Conservation (phyloP, 92 coral and sea anemone genomes). For the Epizoanthus illoricatus region DNA sequence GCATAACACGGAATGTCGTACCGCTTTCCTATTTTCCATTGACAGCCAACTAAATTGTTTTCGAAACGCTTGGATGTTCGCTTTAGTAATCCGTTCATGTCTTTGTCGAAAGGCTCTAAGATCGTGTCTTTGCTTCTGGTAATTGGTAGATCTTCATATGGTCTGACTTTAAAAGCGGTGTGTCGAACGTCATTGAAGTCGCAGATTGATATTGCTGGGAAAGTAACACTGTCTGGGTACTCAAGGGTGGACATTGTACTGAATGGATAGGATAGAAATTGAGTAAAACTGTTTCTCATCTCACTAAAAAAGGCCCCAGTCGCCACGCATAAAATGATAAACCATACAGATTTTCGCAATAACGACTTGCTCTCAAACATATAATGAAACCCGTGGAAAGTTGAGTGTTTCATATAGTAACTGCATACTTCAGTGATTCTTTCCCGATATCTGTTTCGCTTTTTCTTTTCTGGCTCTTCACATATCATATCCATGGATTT, state of each 20-base stretch:
- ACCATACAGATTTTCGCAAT: constrained; percentile 67
- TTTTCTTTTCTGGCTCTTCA: constrained; percentile 11
- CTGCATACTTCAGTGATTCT: constrained; percentile 38
- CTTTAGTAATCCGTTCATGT: constrained; percentile 39
- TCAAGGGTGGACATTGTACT: constrained; percentile 76
- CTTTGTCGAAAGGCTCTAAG: constrained; percentile 12
- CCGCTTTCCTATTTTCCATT: constrained; percentile 40
- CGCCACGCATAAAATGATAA: constrained; percentile 58
- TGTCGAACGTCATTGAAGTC: constrained; percentile 74
- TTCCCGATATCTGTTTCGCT: constrained; percentile 43
- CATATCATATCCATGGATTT: constrained; percentile 33
- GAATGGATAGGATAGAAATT: constrained; percentile 69
- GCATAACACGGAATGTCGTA: constrained; percentile 19
- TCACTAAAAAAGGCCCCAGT: constrained; percentile 76
- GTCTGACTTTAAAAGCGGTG: constrained; percentile 37
- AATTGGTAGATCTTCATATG: neutral
- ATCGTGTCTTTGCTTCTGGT: neutral
- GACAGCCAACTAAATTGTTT: constrained; percentile 53
- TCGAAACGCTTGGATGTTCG: constrained; percentile 47
- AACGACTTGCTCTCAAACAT: constrained; percentile 80
- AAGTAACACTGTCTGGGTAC: constrained; percentile 55
- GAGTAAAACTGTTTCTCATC: constrained; percentile 65
- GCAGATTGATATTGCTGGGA: constrained; percentile 84
- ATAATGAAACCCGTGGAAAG: constrained; percentile 81
- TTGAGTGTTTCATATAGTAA: constrained; percentile 67